Conservation (phyloP, 2,888 invertebrate species). For the Drosophila leonis region DNA sequence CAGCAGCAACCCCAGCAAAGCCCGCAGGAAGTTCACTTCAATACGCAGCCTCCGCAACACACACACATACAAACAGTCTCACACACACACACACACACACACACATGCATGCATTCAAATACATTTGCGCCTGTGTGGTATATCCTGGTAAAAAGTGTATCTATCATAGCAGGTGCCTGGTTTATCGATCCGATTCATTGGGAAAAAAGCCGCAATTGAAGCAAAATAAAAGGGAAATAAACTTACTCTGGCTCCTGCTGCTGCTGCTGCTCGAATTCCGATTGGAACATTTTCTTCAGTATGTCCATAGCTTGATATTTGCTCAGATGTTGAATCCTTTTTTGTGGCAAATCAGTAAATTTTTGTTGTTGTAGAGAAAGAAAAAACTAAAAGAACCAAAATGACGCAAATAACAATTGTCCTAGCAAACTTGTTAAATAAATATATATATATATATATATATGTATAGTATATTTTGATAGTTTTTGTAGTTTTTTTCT, state of each 20-base stretch:
- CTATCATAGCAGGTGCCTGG: slow-evolving; percentile 74
- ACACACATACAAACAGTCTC: background rate
- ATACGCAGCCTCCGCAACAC: slow-evolving; percentile 76
- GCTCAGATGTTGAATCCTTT: slow-evolving; percentile 19
- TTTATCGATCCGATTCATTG: slow-evolving; percentile 66
- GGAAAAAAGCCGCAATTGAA: slow-evolving; percentile 46
- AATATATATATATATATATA: too few relatives aligned
- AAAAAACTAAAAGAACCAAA: slow-evolving; percentile 76
- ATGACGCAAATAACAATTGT: slow-evolving; percentile 56
- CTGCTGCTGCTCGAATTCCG: slow-evolving; percentile 60
- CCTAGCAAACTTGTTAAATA: slow-evolving; percentile 20
- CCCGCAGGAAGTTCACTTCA: slow-evolving; percentile 31
- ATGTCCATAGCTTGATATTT: slow-evolving; percentile 64
- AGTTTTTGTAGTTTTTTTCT: slow-evolving; percentile 4
- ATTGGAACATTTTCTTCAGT: slow-evolving; percentile 77
- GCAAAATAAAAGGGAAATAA: background rate
- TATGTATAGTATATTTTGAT: slow-evolving; percentile 23
- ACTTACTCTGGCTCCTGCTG: slow-evolving; percentile 68
- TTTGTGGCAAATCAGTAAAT: slow-evolving; percentile 23
- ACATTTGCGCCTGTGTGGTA: slow-evolving; percentile 50
- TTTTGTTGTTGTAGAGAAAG: slow-evolving; percentile 52
- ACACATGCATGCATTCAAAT: slow-evolving; percentile 17
- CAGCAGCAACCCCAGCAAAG: slow-evolving; percentile 15
- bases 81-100: slow-evolving; percentile 1
- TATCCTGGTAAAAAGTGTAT: slow-evolving; percentile 77